phyloP scores from a whole-genome alignment of 2,888 invertebrate genomes.

The Cinara cedri region DNA sequence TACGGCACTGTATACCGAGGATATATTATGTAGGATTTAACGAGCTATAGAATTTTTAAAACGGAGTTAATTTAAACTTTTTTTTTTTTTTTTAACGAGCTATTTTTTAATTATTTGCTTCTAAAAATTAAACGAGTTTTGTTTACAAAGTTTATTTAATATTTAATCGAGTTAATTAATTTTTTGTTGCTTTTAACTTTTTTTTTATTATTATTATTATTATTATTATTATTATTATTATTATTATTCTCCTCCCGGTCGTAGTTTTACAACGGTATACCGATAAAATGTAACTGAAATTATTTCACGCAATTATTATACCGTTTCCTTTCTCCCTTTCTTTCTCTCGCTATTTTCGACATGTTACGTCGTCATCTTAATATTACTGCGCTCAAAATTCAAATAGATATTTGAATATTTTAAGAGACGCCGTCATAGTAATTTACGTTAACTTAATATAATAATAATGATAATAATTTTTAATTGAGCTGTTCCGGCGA shows the following conservation, averaged over 20 bases:
- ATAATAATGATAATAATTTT: no score
- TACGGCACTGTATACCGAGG: neutral
- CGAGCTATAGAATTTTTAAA: slow-evolving; percentile 13
- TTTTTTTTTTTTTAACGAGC: slow-evolving; percentile 13
- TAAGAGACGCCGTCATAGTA: neutral
- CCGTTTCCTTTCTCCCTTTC: neutral
- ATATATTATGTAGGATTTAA: neutral
- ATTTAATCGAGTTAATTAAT: slow-evolving; percentile 46
- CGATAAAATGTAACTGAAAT: slow-evolving; percentile 24
- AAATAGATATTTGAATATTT: neutral
- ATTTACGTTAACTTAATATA: neutral
- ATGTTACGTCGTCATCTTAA: no score
- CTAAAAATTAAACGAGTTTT: slow-evolving; percentile 43
- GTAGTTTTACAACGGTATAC: neutral
- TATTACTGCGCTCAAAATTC: neutral
- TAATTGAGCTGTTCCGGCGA: neutral
- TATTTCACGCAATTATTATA: slow-evolving; percentile 24
- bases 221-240: no score
- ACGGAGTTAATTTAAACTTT: slow-evolving; percentile 44
- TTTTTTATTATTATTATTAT: neutral
- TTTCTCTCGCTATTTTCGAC: neutral
- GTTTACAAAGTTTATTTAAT: slow-evolving; percentile 45
- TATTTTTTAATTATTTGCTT: slow-evolving; percentile 40
- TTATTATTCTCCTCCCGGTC: neutral
- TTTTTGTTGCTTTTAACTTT: slow-evolving; percentile 4